Evolutionary conservation across 2,888 invertebrate genomes (phyloP).

Genomic region (Drosophila flavopinicola): DNA sequence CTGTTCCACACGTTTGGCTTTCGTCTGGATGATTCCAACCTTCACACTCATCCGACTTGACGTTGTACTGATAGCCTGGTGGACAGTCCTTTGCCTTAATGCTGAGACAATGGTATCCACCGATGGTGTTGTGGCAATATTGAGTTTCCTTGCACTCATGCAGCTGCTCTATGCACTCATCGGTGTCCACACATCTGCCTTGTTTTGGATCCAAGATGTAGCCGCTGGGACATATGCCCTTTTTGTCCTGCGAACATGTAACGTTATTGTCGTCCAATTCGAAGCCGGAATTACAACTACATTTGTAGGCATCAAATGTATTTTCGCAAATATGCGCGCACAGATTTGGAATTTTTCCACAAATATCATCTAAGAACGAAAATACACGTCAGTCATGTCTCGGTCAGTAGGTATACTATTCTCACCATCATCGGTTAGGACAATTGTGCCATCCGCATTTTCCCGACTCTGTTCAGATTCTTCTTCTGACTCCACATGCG

Average conservation of each 20-base stretch:
- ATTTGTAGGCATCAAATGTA: constrained; percentile 86
- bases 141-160: constrained; percentile 87
- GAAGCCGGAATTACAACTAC: constrained; percentile 85
- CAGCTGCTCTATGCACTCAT: constrained; percentile 89
- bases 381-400: not conserved
- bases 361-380: constrained; percentile 85
- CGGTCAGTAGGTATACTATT: not conserved
- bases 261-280: constrained; percentile 85
- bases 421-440: constrained; percentile 71
- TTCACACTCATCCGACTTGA: constrained; percentile 86
- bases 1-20: constrained; percentile 62
- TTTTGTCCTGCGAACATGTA: constrained; percentile 81
- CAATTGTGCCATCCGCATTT: constrained; percentile 65
- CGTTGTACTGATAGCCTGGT: constrained; percentile 86
- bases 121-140: constrained; percentile 88
- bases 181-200: constrained; percentile 86
- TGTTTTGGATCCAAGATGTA: constrained; percentile 83
- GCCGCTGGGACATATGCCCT: constrained; percentile 84
- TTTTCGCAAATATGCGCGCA: constrained; percentile 87
- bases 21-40: constrained; percentile 83
- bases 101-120: constrained; percentile 87
- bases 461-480: constrained; percentile 9
- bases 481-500: not conserved
- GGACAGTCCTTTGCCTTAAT: constrained; percentile 74
- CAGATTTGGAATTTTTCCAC: constrained; percentile 85